A percentile compares a stretch with the other conserved stretches of the same genome.
These are phyloP conservation scores for Apamea anceps DNA, from an alignment of 2,888 invertebrate species.

Conservation along the genomic window DNA sequence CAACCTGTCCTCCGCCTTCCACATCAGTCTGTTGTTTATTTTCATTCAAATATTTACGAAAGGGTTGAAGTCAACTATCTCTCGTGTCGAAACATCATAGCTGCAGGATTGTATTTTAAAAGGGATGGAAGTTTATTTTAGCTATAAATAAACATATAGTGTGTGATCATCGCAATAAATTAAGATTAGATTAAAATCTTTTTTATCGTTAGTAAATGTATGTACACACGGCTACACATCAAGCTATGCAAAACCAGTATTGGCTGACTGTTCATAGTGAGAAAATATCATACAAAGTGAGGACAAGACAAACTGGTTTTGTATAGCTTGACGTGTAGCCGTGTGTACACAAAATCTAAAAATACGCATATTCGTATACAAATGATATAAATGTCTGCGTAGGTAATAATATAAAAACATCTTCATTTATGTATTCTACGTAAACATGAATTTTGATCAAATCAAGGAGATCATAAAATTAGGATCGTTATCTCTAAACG, in stretches of 20 bases:
- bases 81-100: neutral
- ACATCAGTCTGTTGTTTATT: too few relatives aligned
- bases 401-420: neutral
- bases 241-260: too few relatives aligned
- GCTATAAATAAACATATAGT: neutral
- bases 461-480: neutral
- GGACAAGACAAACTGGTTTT: too few relatives aligned
- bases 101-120: neutral
- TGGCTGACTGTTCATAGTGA: too few relatives aligned
- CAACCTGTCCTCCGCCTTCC: too few relatives aligned
- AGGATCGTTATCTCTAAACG: neutral
- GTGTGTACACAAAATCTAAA: too few relatives aligned
- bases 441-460: neutral
- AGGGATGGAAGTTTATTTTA: neutral
- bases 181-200: neutral
- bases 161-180: neutral
- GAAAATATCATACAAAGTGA: too few relatives aligned
- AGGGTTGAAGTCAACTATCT: neutral
- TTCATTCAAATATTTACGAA: neutral
- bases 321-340: too few relatives aligned
- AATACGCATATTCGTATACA: neutral
- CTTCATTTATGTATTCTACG: too few relatives aligned
- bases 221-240: too few relatives aligned
- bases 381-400: neutral
- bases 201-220: neutral